Base-by-base conservation (phyloP, 2,888 invertebrate genomes). In the Onthophagus sagittarius region DNA sequence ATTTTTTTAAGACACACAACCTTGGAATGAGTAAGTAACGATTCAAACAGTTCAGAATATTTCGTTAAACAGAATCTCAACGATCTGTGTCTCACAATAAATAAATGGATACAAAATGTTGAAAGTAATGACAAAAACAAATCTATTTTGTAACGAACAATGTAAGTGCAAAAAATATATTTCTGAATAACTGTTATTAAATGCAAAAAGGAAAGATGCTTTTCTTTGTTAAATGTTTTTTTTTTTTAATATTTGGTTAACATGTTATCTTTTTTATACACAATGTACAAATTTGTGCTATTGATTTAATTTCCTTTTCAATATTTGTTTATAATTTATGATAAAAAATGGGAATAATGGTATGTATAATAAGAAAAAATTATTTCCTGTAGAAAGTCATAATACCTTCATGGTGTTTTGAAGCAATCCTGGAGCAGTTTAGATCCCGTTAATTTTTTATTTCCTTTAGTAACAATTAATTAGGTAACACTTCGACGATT, bases 11-110 rank as follows among this genome's bases (percentile, higher is more conserved):
- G 39, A 73, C 70, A 71, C 72, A 75, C 75, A 75, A 75, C 75
- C 75, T 72, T 75, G 75, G 75, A 75, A 75, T 75, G 73, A 72
- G 75, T 73, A 72, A 75, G 74, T 72, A 72, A 74, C 67, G 62
- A 72, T 72, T 72, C 31, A 74, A 72, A 62, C 70, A 72, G 70
- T 72, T 70, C 70, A 70, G 70, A 72, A 74, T 69, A 71, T 71
- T 63, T 14, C 63, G 63, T 70, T 13, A 64, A 64, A 64, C 23
- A 67, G 15, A 15, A 39, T 72, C 23, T 23, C 62, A 72, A 53
- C 14, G 62, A 67, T 15, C 62, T 14, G 31, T 67, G 39, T 33
- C 11, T 13, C 53, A 14, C 53, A 64, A 14, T 53, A 69, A 39
- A 69, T 62, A 14, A 53, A 53, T 53, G 39, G 39, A 53, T 53